These are phyloP conservation scores for Dicranocentrus wangi DNA, from an alignment of 2,888 invertebrate species.

Conservation along the genomic window DNA sequence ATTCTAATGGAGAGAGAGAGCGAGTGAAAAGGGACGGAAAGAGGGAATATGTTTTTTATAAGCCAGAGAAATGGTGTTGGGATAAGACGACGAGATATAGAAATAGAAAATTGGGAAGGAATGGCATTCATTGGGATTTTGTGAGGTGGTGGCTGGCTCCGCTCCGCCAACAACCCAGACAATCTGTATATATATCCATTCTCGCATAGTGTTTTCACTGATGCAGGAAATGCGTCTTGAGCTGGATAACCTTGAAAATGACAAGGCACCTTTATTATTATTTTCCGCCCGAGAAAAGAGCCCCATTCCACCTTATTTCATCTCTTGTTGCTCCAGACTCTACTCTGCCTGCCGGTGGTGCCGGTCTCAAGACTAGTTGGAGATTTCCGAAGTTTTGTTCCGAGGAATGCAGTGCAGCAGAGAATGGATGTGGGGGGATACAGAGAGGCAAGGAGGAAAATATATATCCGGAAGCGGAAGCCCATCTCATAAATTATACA, in stretches of 20 bases:
- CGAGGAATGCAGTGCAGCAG: too few species aligned
- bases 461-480: constrained; percentile 30
- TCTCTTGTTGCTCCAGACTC: not conserved
- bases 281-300: constrained; percentile 4
- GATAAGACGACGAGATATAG: not conserved
- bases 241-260: constrained; percentile 60
- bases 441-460: not conserved
- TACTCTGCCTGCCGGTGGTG: too few species aligned
- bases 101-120: too few species aligned
- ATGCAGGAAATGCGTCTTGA: constrained; percentile 49
- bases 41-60: not conserved
- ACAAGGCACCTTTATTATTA: constrained; percentile 18
- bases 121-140: too few species aligned
- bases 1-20: not conserved
- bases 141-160: too few species aligned
- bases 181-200: not conserved
- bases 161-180: too few species aligned
- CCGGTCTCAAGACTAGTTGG: too few species aligned
- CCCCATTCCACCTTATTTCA: not conserved
- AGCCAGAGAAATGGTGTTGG: not conserved
- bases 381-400: too few species aligned
- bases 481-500: constrained; percentile 65
- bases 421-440: constrained; percentile 22
- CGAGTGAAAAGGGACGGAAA: too few species aligned
- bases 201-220: constrained; percentile 17